Evolutionary conservation across 2,888 invertebrate genomes (phyloP).

Genomic region (Nomada fabriciana): DNA sequence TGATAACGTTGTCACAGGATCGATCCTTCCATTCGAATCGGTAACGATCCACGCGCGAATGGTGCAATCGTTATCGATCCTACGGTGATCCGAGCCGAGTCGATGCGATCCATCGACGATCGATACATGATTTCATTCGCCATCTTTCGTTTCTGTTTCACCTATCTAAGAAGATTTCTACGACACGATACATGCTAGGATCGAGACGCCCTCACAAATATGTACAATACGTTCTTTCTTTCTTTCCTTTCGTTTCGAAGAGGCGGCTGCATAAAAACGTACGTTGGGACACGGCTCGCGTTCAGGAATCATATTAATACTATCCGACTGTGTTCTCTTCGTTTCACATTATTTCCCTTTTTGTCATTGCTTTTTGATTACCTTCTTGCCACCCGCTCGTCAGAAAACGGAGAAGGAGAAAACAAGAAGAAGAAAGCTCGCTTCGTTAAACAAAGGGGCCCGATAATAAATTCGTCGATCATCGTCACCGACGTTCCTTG

Average conservation of each 20-base stretch:
- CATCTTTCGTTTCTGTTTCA: neutral
- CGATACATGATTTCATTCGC: conserved; percentile 32
- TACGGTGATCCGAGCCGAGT: conserved; percentile 50
- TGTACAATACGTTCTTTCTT: conserved; percentile 50
- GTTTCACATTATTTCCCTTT: neutral
- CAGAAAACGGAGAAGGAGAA: neutral
- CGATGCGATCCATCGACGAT: conserved; percentile 30
- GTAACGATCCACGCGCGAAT: conserved; percentile 31
- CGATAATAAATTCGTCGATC: conserved; percentile 23
- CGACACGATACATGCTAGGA: conserved; percentile 61
- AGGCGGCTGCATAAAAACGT: conserved; percentile 57
- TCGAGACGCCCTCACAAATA: conserved; percentile 55
- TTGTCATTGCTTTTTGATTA: conserved; percentile 38
- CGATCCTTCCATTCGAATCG: conserved; percentile 41
- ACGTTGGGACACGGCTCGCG: conserved; percentile 56
- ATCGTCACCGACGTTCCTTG: neutral
- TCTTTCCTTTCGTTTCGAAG: neutral
- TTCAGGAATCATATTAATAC: conserved; percentile 43
- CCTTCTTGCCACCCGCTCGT: conserved; percentile 1
- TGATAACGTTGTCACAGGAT: conserved; percentile 43
- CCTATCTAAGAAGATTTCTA: conserved; percentile 55
- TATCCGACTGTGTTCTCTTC: conserved; percentile 6
- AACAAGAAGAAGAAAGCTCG: conserved; percentile 15
- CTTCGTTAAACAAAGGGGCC: conserved; percentile 20
- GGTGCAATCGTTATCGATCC: conserved; percentile 31